Conservation (phyloP, 1,140 invertebrate genomes). For the Prorops nasuta region DNA sequence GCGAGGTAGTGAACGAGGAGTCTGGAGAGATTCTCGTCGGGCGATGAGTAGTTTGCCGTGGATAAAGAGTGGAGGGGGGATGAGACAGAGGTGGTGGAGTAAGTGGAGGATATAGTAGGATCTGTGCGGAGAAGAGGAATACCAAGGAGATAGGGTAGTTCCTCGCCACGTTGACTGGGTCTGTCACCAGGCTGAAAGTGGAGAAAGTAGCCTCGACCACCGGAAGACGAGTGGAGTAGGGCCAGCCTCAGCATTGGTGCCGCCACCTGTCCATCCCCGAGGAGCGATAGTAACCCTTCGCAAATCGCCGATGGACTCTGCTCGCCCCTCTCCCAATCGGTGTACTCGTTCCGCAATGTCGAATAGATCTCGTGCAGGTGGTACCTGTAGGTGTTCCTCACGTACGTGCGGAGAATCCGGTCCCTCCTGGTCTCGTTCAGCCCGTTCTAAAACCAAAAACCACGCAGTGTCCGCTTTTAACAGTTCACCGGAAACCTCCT, state of each 20-base stretch:
- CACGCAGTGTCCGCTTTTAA: conserved; percentile 8
- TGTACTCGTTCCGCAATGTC: conserved; percentile 89
- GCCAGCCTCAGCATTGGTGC: conserved; percentile 79
- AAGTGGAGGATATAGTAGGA: conserved; percentile 37
- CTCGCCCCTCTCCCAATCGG: conserved; percentile 83
- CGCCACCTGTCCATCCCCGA: conserved; percentile 84
- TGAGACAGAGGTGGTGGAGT: background rate
- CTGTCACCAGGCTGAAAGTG: conserved; percentile 82
- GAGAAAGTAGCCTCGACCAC: conserved; percentile 80
- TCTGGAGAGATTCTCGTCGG: conserved; percentile 71
- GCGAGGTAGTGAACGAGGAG: conserved; percentile 78
- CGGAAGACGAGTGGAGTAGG: conserved; percentile 74
- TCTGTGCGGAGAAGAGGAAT: conserved; percentile 75
- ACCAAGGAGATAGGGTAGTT: conserved; percentile 90
- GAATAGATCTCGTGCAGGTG: conserved; percentile 90
- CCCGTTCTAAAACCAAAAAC: conserved; percentile 69
- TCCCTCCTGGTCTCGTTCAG: conserved; percentile 82
- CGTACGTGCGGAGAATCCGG: conserved; percentile 81
- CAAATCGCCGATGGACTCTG: conserved; percentile 68
- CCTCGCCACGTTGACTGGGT: conserved; percentile 86
- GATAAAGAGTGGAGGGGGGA: conserved; percentile 48
- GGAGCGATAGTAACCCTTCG: conserved; percentile 58
- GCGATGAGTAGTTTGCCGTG: conserved; percentile 69
- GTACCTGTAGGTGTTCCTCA: conserved; percentile 84
- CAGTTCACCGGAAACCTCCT: background rate